Evolutionary conservation across 1,140 invertebrate species (phyloP), one percentile per base, ranked within the genome.

Genomic region (Drosophila truncata): DNA sequence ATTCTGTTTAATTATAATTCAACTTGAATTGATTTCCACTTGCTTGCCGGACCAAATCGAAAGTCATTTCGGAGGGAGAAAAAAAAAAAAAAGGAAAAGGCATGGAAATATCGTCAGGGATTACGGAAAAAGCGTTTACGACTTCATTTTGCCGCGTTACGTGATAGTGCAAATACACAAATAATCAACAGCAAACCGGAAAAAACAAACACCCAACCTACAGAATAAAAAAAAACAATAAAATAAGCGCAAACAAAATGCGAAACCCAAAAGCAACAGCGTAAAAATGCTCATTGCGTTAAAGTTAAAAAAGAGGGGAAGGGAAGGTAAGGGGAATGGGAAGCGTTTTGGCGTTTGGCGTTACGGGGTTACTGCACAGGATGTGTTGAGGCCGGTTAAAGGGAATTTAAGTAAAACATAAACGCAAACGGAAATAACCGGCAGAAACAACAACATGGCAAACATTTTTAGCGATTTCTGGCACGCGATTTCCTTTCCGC

Each of bases 371-470:
- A 37, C 52, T 23, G 8, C 47, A 35, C 58, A 73, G 83, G 80
- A 87, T 78, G 84, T 87, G 84, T 87, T 87, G 83, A 87, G 83
- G 83, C 80, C 80, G 84, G 84, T 87, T 87, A 88, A 87, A 78
- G 80, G 77, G 84, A 87, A 87, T 88, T 87, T 88, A 87, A 87
- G 84, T 87, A 80, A 87, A 87, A 88, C 84, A 87, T 87, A 88
- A 87, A 87, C 84, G 84, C 84, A 84, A 88, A 88, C 84, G 84
- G 84, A 87, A 87, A 87, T 87, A 78, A 78, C 57, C 59, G 77
- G 82, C 61, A 50, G 49, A 18, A 77, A 77, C 46, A 79, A 79
- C 66, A 79, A 52, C 52, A 55, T 39, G 49, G 50, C 41, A 66
- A 79, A 85, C 80, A 80, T 73, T 71, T 72, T 83, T 88, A 72